These are phyloP conservation scores for Chrysoperla carnea DNA, from an alignment of 1,140 invertebrate species.

Conservation along the genomic window DNA sequence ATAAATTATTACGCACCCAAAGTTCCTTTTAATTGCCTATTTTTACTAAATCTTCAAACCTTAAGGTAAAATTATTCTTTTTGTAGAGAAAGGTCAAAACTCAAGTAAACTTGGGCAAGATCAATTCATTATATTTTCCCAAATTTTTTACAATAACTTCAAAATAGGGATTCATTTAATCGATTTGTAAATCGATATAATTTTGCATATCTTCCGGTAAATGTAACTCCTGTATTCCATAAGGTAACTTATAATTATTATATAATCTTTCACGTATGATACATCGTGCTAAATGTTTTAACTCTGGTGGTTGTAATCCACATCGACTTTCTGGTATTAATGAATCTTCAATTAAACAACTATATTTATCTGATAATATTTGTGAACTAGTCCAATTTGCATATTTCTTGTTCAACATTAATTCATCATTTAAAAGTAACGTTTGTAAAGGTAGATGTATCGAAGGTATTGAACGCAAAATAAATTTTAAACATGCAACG, in stretches of 20 bases:
- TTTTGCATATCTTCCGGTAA: conserved; percentile 40
- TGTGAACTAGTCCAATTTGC: conserved; percentile 16
- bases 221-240: conserved; percentile 44
- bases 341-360: conserved; percentile 36
- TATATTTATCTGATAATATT: conserved; percentile 39
- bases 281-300: conserved; percentile 47
- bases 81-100: no score
- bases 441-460: conserved; percentile 20
- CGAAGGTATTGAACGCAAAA: conserved; percentile 38
- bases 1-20: no score
- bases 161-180: no score
- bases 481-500: conserved; percentile 41
- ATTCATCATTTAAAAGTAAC: conserved; percentile 18
- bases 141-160: no score
- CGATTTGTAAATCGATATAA: conserved; percentile 53
- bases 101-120: no score
- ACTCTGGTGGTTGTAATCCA: conserved; percentile 34
- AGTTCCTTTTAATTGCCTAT: no score
- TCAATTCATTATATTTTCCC: no score
- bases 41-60: no score
- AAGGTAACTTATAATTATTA: conserved; percentile 47
- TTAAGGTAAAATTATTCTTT: no score
- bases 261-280: conserved; percentile 41
- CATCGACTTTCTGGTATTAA: conserved; percentile 39
- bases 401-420: no score